A percentile compares a stretch with the other conserved stretches of the same genome.
phyloP scores from a whole-genome alignment of 2,113 vertebrate genomes.

The Felis catus region F.catus_Fca126_mat1.0 CM031423.1:59843501-59844000 shows the following conservation, averaged over 20 bases:
- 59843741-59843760: not conserved
- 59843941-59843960: not conserved
- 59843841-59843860: not conserved
- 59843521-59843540: not conserved
- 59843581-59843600: not conserved
- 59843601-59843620: not conserved
- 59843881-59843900: constrained; percentile 6
- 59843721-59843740: not conserved
- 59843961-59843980: not conserved
- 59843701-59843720: not conserved
- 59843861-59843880: not conserved
- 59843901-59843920: not conserved
- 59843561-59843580: not conserved
- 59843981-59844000: not conserved
- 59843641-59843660: not conserved
- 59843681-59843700: not conserved
- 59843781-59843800: constrained; percentile 6
- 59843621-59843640: not conserved
- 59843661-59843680: not conserved
- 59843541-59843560: not conserved
- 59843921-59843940: not conserved
- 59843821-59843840: not conserved
- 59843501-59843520: not conserved
- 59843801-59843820: not conserved
- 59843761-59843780: not conserved